These are phyloP conservation scores for Scaptomyza cyrtandrae DNA, from an alignment of 2,888 invertebrate genomes.

Conservation along the genomic window DNA sequence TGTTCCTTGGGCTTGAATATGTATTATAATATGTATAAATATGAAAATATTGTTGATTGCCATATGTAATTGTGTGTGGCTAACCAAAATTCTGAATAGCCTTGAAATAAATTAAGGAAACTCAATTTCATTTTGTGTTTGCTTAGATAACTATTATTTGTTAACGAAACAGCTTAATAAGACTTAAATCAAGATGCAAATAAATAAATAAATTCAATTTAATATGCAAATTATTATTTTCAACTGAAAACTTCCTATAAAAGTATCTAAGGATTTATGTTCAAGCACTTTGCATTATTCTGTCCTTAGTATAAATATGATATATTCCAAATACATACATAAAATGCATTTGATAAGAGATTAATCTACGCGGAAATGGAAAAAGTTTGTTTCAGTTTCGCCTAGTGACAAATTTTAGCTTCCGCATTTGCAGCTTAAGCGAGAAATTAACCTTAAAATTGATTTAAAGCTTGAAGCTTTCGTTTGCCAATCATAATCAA, in stretches of 20 bases:
- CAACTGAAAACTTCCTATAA: too few relatives aligned
- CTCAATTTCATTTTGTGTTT: neutral
- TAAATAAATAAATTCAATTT: neutral
- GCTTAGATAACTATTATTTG: neutral
- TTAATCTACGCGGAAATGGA: too few relatives aligned
- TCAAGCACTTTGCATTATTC: too few relatives aligned
- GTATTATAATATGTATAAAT: conserved; percentile 34
- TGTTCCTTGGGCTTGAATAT: neutral
- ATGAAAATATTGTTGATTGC: conserved; percentile 24
- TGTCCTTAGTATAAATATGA: too few relatives aligned
- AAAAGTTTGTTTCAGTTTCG: too few relatives aligned
- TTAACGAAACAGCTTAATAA: neutral
- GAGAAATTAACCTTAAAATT: conserved; percentile 4
- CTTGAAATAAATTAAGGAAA: neutral
- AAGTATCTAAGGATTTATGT: too few relatives aligned
- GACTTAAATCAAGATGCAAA: neutral
- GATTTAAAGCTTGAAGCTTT: conserved; percentile 6
- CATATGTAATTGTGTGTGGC: conserved; percentile 24
- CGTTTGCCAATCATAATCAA: conserved; percentile 17
- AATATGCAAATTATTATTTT: neutral
- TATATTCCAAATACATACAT: too few relatives aligned
- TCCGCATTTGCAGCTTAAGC: too few relatives aligned
- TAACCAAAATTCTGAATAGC: neutral
- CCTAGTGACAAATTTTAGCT: too few relatives aligned
- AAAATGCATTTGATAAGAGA: too few relatives aligned